A percentile compares a stretch with the other conserved stretches of the same genome.
These are phyloP conservation scores for western clawed frog (Xenopus tropicalis) DNA, from an alignment of 2,113 vertebrate species.

Conservation along the genomic window UCB_Xtro_10.0 CM004448.2:68765501-68766000, in stretches of 20 bases:
- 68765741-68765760: constrained; percentile 19
- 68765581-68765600: constrained; percentile 4
- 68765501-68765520: too few relatives aligned
- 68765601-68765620: constrained; percentile 11
- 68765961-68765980: not conserved
- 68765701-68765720: constrained; percentile 26
- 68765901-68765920: not conserved
- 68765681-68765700: constrained; percentile 24
- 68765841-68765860: constrained; percentile 22
- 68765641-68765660: constrained; percentile 33
- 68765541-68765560: not conserved
- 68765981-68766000: not conserved
- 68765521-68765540: not conserved
- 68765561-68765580: not conserved
- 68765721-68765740: constrained; percentile 30
- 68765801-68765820: constrained; percentile 21
- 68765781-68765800: constrained; percentile 21
- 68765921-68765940: not conserved
- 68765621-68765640: constrained; percentile 27
- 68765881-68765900: not conserved
- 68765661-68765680: constrained; percentile 41
- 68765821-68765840: constrained; percentile 20
- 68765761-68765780: constrained; percentile 36
- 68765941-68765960: not conserved
- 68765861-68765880: constrained; percentile 1